Evolutionary conservation across 2,797 vertebrate genomes (phyloP).

Genomic region (Limnodromus scolopaceus): DNA sequence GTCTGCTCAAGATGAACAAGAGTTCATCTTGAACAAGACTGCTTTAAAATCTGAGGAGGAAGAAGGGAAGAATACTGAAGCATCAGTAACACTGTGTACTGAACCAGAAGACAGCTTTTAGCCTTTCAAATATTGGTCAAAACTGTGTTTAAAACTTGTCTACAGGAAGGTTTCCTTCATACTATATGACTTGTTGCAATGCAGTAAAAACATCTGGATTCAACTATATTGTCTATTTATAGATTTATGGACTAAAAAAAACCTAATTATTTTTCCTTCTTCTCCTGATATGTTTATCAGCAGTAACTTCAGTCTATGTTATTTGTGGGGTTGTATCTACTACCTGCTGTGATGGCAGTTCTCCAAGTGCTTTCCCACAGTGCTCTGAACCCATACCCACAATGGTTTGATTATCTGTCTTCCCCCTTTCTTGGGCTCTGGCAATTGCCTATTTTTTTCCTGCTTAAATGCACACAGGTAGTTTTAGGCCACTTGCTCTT

Average conservation of each 20-base stretch:
- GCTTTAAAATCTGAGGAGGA: background rate
- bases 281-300: background rate
- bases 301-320: background rate
- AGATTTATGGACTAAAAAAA: background rate
- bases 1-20: background rate
- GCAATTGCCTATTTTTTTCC: background rate
- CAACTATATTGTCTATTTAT: background rate
- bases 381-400: background rate
- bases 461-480: background rate
- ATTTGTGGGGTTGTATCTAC: background rate
- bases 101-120: background rate
- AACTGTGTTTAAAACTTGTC: background rate
- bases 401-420: background rate
- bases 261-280: background rate
- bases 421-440: background rate
- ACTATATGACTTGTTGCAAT: background rate
- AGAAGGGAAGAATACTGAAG: background rate
- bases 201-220: background rate
- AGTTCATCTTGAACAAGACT: no score
- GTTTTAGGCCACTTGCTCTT: background rate
- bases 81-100: no score
- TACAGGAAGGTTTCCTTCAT: background rate
- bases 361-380: background rate
- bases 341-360: background rate
- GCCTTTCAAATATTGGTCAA: background rate